phyloP scores from a whole-genome alignment of 2,888 invertebrate species.

The Hymenopus coronatus region DNA sequence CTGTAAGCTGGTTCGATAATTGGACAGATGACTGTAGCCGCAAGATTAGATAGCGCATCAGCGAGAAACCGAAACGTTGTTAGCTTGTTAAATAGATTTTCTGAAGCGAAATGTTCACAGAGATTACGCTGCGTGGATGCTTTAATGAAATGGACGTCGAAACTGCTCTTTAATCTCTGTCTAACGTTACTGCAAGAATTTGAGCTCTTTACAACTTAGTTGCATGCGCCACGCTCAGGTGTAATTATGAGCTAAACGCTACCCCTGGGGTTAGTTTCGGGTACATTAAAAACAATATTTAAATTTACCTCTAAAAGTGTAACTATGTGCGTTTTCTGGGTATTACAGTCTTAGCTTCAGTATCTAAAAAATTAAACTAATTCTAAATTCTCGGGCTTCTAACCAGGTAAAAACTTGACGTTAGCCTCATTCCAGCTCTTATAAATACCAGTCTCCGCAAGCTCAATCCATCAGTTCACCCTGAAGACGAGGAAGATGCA shows the following conservation, averaged over 20 bases:
- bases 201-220: not conserved
- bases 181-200: not conserved
- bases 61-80: not conserved
- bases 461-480: too few species aligned
- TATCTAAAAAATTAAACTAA: too few species aligned
- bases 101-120: not conserved
- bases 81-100: not conserved
- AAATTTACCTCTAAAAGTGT: too few species aligned
- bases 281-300: not conserved
- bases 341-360: too few species aligned
- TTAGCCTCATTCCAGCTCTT: too few species aligned
- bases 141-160: not conserved
- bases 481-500: too few species aligned
- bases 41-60: not conserved
- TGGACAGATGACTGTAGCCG: not conserved
- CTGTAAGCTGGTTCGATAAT: not conserved
- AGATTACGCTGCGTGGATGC: not conserved
- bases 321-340: too few species aligned
- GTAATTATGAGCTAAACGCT: not conserved
- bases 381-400: too few species aligned
- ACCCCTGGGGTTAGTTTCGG: not conserved
- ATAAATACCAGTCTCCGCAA: too few species aligned
- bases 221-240: not conserved
- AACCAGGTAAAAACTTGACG: too few species aligned
- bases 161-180: not conserved